phyloP scores from a whole-genome alignment of 1,140 invertebrate genomes.

The Drosophila quadrilineata region DNA sequence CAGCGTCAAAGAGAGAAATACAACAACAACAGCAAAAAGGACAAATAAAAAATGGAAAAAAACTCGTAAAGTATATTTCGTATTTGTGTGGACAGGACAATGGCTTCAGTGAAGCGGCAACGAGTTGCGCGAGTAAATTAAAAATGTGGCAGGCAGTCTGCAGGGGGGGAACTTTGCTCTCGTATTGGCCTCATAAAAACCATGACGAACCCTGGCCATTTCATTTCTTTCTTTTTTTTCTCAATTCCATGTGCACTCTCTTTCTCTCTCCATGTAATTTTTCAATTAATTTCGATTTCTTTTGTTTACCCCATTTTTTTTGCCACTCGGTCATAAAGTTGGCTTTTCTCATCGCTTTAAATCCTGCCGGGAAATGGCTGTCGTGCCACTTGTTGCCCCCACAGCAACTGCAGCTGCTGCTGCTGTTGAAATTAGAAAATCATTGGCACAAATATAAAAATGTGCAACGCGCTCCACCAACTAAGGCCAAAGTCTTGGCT shows the following conservation, averaged over 20 bases:
- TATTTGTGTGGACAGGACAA: slow-evolving; percentile 22
- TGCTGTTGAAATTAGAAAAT: slow-evolving; percentile 66
- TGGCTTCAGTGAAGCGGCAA: slow-evolving; percentile 24
- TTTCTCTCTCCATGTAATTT: slow-evolving; percentile 62
- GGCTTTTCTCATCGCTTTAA: slow-evolving; percentile 8
- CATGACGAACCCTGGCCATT: slow-evolving; percentile 36
- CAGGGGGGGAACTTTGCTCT: too few relatives aligned
- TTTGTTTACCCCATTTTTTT: slow-evolving; percentile 5
- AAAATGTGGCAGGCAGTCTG: slow-evolving; percentile 67
- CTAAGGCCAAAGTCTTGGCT: slow-evolving; percentile 35
- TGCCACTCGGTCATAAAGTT: neutral
- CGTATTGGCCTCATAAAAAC: slow-evolving; percentile 61
- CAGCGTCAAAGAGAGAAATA: slow-evolving; percentile 1
- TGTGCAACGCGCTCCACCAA: slow-evolving; percentile 35
- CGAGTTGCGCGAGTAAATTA: slow-evolving; percentile 58
- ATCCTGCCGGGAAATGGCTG: slow-evolving; percentile 59
- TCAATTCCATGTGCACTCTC: slow-evolving; percentile 6
- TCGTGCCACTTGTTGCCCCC: slow-evolving; percentile 32
- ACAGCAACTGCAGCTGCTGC: neutral
- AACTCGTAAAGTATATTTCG: neutral
- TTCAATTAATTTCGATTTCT: slow-evolving; percentile 72
- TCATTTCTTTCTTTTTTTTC: neutral
- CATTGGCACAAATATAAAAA: slow-evolving; percentile 77
- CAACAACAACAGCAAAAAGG: neutral
- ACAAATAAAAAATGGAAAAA: neutral